phyloP scores from a whole-genome alignment of 2,888 invertebrate genomes.

The Cyclophora albipunctata region DNA sequence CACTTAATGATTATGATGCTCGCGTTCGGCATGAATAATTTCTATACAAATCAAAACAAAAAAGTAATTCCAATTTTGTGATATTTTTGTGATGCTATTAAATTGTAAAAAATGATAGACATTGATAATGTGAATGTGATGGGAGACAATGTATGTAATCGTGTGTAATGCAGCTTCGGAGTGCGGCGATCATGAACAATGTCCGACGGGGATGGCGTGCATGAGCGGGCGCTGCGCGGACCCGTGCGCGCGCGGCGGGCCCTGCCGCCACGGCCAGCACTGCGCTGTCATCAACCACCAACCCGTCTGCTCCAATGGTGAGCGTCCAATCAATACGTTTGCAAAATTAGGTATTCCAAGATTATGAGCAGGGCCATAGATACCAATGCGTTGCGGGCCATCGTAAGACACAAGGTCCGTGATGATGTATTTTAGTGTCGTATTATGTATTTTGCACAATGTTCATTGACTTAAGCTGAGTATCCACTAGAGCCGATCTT shows the following conservation, averaged over 20 bases:
- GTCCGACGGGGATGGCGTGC: slow-evolving; percentile 85
- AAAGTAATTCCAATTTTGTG: too few species aligned
- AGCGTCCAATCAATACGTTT: not conserved
- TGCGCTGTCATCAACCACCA: slow-evolving; percentile 89
- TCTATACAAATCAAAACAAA: too few species aligned
- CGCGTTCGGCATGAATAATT: too few species aligned
- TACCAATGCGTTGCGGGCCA: not conserved
- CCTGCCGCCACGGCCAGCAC: slow-evolving; percentile 83
- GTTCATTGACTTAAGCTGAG: too few species aligned
- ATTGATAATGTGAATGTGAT: too few species aligned
- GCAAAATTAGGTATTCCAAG: not conserved
- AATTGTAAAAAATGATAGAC: too few species aligned
- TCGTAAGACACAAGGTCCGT: not conserved
- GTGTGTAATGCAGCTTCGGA: slow-evolving; percentile 79
- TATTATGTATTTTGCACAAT: too few species aligned
- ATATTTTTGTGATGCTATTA: too few species aligned
- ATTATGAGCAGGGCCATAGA: not conserved
- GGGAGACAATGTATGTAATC: not conserved
- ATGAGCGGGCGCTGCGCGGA: slow-evolving; percentile 86
- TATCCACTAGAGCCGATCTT: too few species aligned
- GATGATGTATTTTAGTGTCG: too few species aligned
- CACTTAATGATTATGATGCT: too few species aligned
- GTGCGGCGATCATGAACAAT: slow-evolving; percentile 87
- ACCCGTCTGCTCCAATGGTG: slow-evolving; percentile 87
- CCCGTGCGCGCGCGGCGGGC: slow-evolving; percentile 84